Percentiles rank a stretch among this genome's conserved stretches.
phyloP scores from a whole-genome alignment of 2,888 invertebrate genomes.

The Emmelina monodactyla region DNA sequence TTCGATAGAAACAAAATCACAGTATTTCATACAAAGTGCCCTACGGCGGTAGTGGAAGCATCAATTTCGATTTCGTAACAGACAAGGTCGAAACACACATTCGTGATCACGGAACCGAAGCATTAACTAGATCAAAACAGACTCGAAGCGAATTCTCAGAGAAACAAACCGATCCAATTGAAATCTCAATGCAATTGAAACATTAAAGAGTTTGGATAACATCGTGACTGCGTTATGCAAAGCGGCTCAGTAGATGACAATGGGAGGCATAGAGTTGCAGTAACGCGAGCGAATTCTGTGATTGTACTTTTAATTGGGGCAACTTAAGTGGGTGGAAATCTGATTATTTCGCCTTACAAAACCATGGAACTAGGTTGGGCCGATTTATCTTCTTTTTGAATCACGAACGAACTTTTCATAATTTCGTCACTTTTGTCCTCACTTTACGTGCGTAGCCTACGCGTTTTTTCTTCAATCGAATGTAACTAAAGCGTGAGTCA shows the following conservation, averaged over 20 bases:
- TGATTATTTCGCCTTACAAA: not conserved
- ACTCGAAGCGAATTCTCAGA: not conserved
- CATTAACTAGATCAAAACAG: slow-evolving; percentile 10
- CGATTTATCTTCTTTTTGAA: slow-evolving; percentile 4
- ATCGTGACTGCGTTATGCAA: slow-evolving; percentile 57
- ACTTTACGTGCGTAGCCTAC: too few species aligned
- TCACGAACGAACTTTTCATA: not conserved
- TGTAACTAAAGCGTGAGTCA: too few species aligned
- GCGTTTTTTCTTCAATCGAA: too few species aligned
- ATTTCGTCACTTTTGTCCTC: too few species aligned
- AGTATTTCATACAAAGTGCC: too few species aligned
- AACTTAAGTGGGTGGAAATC: slow-evolving; percentile 1
- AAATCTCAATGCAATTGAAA: slow-evolving; percentile 28
- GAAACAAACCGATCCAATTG: not conserved
- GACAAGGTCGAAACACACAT: slow-evolving; percentile 32
- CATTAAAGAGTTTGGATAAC: slow-evolving; percentile 32
- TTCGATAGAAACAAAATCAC: too few species aligned
- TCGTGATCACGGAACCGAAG: slow-evolving; percentile 27
- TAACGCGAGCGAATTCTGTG: slow-evolving; percentile 24
- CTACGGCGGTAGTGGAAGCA: slow-evolving; percentile 16
- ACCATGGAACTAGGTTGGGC: slow-evolving; percentile 10
- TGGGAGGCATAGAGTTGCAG: slow-evolving; percentile 33
- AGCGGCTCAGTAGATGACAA: slow-evolving; percentile 33
- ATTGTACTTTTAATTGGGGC: slow-evolving; percentile 10
- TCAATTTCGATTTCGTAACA: slow-evolving; percentile 46